Evolutionary conservation across 1,140 invertebrate genomes (phyloP).

Genomic region (Drosophila mojavensis): DNA sequence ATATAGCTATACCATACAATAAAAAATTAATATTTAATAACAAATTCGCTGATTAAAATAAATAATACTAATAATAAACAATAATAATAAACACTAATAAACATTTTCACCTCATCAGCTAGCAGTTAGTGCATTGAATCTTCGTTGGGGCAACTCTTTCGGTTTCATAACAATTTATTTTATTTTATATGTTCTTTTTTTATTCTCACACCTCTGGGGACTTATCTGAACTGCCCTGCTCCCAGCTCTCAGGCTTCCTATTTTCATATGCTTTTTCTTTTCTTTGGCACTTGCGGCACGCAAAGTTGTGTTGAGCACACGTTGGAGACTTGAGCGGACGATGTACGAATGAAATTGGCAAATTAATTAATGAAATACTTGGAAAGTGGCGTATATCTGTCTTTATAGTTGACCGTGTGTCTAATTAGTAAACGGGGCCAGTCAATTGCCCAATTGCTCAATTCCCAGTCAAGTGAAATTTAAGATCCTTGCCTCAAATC

Average conservation of each 20-base stretch:
- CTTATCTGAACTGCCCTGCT: conserved; percentile 28
- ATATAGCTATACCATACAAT: too few relatives aligned
- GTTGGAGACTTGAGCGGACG: conserved; percentile 40
- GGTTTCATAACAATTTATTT: neutral
- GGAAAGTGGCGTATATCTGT: conserved; percentile 15
- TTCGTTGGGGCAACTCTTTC: too few relatives aligned
- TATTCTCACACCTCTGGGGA: conserved; percentile 18
- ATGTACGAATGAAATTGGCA: conserved; percentile 29
- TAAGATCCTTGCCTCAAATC: conserved; percentile 21
- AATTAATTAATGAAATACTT: conserved; percentile 61
- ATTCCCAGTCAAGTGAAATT: conserved; percentile 25
- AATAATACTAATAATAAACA: too few relatives aligned
- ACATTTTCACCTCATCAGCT: too few relatives aligned
- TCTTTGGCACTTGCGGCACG: conserved; percentile 22
- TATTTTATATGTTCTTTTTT: conserved; percentile 2
- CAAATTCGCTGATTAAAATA: too few relatives aligned
- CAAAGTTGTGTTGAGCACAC: conserved; percentile 50
- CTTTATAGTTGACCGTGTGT: conserved; percentile 20
- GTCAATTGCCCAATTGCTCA: conserved; percentile 33
- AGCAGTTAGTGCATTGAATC: too few relatives aligned
- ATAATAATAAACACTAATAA: too few relatives aligned
- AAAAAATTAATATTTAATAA: too few relatives aligned
- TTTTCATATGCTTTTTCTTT: neutral
- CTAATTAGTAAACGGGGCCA: conserved; percentile 39
- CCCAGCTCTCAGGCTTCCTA: neutral